Evolutionary conservation across 2,797 vertebrate species (phyloP).

Genomic region (Huso huso): DNA sequence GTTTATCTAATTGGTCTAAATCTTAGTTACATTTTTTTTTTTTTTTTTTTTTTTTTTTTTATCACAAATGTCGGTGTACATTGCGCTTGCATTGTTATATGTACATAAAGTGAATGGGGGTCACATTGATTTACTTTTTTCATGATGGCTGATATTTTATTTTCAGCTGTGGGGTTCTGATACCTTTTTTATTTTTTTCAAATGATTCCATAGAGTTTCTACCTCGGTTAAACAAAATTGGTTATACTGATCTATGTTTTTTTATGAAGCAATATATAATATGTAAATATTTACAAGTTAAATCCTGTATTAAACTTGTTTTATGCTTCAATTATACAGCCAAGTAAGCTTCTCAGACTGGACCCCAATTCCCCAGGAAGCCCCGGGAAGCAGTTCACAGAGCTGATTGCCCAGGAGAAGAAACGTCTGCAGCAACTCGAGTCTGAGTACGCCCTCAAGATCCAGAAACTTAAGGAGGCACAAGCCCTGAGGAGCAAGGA

Average conservation of each 20-base stretch:
- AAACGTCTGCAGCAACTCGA: constrained; percentile 84
- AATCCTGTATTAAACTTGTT: neutral
- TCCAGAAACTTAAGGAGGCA: constrained; percentile 87
- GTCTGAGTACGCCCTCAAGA: constrained; percentile 89
- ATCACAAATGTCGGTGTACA: no score
- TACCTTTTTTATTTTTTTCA: no score
- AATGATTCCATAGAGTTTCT: no score
- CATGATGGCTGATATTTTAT: no score
- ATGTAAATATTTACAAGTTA: neutral
- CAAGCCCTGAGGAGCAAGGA: constrained; percentile 70
- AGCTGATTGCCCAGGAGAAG: constrained; percentile 84
- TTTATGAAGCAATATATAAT: neutral
- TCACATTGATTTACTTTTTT: no score
- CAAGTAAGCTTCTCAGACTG: constrained; percentile 68
- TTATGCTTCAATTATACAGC: constrained; percentile 41
- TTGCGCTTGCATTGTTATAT: no score
- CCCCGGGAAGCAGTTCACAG: constrained; percentile 74
- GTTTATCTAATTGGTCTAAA: no score
- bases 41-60: no score
- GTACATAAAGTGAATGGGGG: no score
- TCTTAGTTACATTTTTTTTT: no score
- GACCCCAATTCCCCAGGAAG: constrained; percentile 52
- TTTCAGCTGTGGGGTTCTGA: no score
- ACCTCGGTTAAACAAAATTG: no score
- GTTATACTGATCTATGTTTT: neutral